These are phyloP conservation scores for Pao palembangensis DNA, from an alignment of 2,113 vertebrate species.

Conservation along the genomic window DNA sequence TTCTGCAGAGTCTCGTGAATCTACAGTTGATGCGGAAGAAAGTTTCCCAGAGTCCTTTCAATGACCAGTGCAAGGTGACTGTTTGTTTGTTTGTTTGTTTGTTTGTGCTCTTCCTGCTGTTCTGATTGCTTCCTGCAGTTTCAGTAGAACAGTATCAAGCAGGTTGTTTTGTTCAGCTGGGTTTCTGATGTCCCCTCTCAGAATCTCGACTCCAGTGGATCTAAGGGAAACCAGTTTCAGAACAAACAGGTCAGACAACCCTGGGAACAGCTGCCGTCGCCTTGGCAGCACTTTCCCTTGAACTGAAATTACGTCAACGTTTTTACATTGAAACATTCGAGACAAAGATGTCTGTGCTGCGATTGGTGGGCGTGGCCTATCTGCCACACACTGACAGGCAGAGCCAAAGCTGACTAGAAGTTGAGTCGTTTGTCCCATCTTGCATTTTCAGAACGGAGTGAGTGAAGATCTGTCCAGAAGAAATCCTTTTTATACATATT, in stretches of 20 bases:
- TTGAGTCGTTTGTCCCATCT: background rate
- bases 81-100: background rate
- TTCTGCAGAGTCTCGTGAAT: constrained; percentile 30
- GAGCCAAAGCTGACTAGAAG: background rate
- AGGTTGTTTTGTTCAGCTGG: background rate
- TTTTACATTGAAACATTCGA: too few relatives aligned
- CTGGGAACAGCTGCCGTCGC: background rate
- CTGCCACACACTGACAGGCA: too few relatives aligned
- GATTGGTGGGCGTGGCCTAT: background rate
- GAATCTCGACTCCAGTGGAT: constrained; percentile 23
- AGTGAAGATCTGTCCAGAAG: background rate
- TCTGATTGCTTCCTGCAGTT: background rate
- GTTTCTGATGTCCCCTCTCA: background rate
- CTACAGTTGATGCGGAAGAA: constrained; percentile 51
- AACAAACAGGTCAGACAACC: constrained; percentile 18
- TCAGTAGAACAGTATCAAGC: background rate
- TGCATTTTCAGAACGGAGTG: constrained; percentile 22
- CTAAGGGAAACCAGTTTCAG: background rate
- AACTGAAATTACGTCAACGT: too few relatives aligned
- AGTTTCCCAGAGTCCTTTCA: constrained; percentile 39
- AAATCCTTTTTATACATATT: constrained; percentile 37
- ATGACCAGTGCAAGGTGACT: constrained; percentile 32
- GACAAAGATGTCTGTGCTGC: too few relatives aligned
- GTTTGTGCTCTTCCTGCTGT: too few relatives aligned
- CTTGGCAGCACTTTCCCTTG: background rate